Base-by-base conservation (phyloP, 2,888 invertebrate species). In the Bedellia somnulentella region DNA sequence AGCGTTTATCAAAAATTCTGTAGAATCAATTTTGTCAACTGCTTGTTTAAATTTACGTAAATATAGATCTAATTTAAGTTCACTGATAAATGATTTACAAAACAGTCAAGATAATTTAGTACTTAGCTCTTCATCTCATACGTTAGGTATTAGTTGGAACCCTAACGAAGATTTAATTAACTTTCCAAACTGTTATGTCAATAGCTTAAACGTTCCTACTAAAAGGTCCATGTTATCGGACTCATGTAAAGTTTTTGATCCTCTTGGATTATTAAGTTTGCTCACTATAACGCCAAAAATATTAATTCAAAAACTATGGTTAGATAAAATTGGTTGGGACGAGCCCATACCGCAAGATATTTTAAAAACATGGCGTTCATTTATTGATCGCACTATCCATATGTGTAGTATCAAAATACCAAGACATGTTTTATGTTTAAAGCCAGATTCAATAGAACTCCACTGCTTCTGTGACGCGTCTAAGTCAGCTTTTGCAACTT, bases 221-320 rank as follows among this genome's bases (percentile, higher is more conserved):
- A 31, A 31, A 26, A 4, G 31, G 14, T 3, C n/a, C 10, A 31
- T 31, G n/a, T n/a, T n/a, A n/a, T n/a, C n/a, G n/a, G n/a, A n/a
- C n/a, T n/a, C n/a, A n/a, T n/a, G n/a, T n/a, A n/a, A n/a, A n/a
- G n/a, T n/a, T n/a, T n/a, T n/a, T n/a, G n/a, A n/a, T n/a, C n/a
- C n/a, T n/a, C n/a, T n/a, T n/a, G n/a, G n/a, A n/a, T n/a, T n/a
- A n/a, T n/a, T n/a, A n/a, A n/a, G n/a, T n/a, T n/a, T n/a, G 25
- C 12, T 10, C n/a, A 25, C 11, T 13, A 17, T 26, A 10, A 16
- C 13, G 12, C 13, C 21, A 21, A 31, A 31, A 12, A 17, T 31
- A 10, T 10, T 31, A 14, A 26, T 31, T 9, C 31, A 31, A 18
- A 17, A n/a, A 14, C 16, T 31, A 8, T 31, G 31, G 17, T 4